A percentile compares a stretch with the other conserved stretches of the same genome.
These are phyloP conservation scores for Myripristis jacobus DNA, from an alignment of 2,797 vertebrate genomes.

Conservation along the genomic window DNA sequence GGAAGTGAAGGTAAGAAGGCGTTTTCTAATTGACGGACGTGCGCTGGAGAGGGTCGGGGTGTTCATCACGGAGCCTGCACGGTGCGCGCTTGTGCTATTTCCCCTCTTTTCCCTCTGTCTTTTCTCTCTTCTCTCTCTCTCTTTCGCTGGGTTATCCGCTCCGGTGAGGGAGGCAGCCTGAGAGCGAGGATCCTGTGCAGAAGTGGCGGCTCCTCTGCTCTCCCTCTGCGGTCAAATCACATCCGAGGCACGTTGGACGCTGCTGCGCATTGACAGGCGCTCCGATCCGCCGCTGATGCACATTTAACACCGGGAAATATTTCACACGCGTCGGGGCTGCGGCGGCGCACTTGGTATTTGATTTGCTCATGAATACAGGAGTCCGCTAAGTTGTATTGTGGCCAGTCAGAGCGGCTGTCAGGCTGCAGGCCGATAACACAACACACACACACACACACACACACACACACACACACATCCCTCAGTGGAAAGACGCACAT, in stretches of 20 bases:
- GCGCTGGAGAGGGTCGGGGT: too few species aligned
- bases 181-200: not conserved
- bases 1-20: conserved; percentile 78
- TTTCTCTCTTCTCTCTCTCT: too few species aligned
- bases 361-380: not conserved
- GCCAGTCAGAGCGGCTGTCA: not conserved
- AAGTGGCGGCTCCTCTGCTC: not conserved
- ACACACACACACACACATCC: not conserved
- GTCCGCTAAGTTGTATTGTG: conserved; percentile 12
- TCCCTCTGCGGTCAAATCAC: conserved; percentile 8
- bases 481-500: not conserved
- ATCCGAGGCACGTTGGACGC: not conserved
- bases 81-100: not conserved
- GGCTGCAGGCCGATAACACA: too few species aligned
- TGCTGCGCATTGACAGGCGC: conserved; percentile 9
- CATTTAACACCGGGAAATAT: not conserved
- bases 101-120: not conserved
- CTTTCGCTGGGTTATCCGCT: too few species aligned
- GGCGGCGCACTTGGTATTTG: not conserved
- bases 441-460: not conserved
- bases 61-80: conserved; percentile 16
- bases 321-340: not conserved
- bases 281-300: conserved; percentile 17
- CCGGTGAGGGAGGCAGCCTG: not conserved
- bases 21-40: conserved; percentile 27